These are phyloP conservation scores for Clarias batrachus DNA, from an alignment of 2,113 vertebrate species.

Conservation along the genomic window DNA sequence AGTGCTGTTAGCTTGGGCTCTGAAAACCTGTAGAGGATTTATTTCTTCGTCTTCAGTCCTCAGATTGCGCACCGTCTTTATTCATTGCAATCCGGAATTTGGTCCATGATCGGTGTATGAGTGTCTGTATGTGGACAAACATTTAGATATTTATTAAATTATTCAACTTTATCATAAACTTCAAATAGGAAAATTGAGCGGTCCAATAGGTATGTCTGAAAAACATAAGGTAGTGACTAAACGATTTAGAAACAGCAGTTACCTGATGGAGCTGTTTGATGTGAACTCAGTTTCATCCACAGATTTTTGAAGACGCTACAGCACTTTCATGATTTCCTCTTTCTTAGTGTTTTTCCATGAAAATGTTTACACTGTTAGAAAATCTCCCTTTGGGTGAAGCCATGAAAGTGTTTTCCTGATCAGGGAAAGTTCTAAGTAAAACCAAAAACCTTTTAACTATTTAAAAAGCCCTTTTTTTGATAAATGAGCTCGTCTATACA, in stretches of 20 bases:
- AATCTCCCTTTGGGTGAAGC: not conserved
- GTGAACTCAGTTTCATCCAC: not conserved
- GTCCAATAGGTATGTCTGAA: not conserved
- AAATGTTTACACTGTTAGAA: not conserved
- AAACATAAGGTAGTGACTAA: not conserved
- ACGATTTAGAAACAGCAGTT: not conserved
- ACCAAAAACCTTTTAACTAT: not conserved
- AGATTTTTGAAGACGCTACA: not conserved
- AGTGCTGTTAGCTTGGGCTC: not conserved
- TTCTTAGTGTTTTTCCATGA: not conserved
- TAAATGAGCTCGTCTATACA: not conserved
- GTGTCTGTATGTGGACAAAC: not conserved
- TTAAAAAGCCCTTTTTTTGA: not conserved
- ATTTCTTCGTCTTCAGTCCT: conserved; percentile 4
- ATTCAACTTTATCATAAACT: not conserved
- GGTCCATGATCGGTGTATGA: not conserved
- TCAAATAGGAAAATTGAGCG: not conserved
- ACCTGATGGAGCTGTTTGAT: not conserved
- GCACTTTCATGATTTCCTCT: not conserved
- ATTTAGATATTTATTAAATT: not conserved
- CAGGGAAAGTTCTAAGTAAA: not conserved
- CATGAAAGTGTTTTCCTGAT: not conserved
- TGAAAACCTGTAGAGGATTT: not conserved
- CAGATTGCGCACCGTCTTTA: not conserved
- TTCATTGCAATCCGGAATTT: not conserved